Base-by-base conservation (phyloP, 2,113 vertebrate genomes). In the Cynoglossus semilaevis region DNA sequence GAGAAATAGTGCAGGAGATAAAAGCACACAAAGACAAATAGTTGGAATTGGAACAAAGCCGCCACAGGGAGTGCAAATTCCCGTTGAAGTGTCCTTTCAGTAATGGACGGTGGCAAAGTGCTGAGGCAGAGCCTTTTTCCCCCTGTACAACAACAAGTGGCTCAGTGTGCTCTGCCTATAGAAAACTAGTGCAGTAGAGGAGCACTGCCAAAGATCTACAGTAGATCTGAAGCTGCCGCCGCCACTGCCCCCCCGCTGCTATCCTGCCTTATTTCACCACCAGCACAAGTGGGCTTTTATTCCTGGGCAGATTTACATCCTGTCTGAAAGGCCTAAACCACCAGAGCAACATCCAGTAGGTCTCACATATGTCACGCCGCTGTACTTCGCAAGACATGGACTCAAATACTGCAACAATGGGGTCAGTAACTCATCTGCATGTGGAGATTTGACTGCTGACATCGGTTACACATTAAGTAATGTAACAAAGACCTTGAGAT, bases 211-310 rank as follows among this genome's bases (percentile, higher is more conserved):
- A 54, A 60, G 38, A 68, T 63, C 64, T 54, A 50, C 44, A 68
- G 68, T 45, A 57, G 70, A 77, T 56, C 29, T 51, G 4, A 13
- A 22, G 8, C 43, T 14, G 16, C 9, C 9, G 2, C 35, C 16
- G 4, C 43, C 7, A 56, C 15, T 41, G 45, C 57, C 13, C 54
- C 50, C 58, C 51, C 34, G 7, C 37, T 38, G 37, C 37, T 3
- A 10, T 2, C 9, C 13, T 17, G 60, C 35, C 54, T 71, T 62
- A 76, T 49, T 52, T 74, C 64, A 69, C 51, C 48, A 69, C 62
- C 64, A 51, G 77, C 64, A 78, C 67, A 7, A 70, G 72, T 64
- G 60, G 73, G 64, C 77, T 85, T 84, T 84, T 76, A 84, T 62
- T 48, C 14, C 37, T 60, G 66, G 69, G 73, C 78, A 80, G 72